Evolutionary conservation across 2,888 invertebrate species (phyloP), one percentile per base, ranked within the genome.

Genomic region (Apamea crenata): DNA sequence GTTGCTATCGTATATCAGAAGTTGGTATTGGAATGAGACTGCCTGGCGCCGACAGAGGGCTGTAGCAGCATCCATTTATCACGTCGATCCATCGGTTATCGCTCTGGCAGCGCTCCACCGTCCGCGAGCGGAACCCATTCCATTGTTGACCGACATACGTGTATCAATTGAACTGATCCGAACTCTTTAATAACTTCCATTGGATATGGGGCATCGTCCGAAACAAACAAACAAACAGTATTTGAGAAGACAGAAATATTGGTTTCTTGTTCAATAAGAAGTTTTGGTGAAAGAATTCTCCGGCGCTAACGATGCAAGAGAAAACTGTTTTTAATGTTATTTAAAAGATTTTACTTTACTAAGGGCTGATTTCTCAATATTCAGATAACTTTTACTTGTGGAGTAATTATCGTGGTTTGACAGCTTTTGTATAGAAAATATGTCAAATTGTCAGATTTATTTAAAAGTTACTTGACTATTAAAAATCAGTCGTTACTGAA

Each of bases 21-120:
- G 81, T 67, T 75, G 67, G n/a, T 56, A 69, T 83, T 74, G 79
- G 75, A 82, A 83, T 81, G 91, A 94, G 95, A 94, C 94, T 36
- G 93, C 88, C 87, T 90, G 95, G 94, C 95, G 94, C 93, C 94
- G 84, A 79, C 87, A 83, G 88, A 83, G 87, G 87, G 80, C 84
- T 88, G 76, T 82, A 85, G 80, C 86, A 78, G 80, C 80, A 77
- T 83, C 80, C 91, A 93, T 94, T 94, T 92, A 93, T 94, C 93
- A 93, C 56, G 77, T 68, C 80, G 75, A 88, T 88, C 85, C 85
- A 91, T 90, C 88, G 88, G 89, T 88, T 91, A 91, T 91, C 90
- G 87, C 86, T 85, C 91, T 93, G 92, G 93, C 93, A 91, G 80
- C 65, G 78, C 88, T 91, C 92, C 91, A 91, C 82, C 77, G 78